Conservation (phyloP, 2,113 vertebrate species). For the Prinia subflava region DNA sequence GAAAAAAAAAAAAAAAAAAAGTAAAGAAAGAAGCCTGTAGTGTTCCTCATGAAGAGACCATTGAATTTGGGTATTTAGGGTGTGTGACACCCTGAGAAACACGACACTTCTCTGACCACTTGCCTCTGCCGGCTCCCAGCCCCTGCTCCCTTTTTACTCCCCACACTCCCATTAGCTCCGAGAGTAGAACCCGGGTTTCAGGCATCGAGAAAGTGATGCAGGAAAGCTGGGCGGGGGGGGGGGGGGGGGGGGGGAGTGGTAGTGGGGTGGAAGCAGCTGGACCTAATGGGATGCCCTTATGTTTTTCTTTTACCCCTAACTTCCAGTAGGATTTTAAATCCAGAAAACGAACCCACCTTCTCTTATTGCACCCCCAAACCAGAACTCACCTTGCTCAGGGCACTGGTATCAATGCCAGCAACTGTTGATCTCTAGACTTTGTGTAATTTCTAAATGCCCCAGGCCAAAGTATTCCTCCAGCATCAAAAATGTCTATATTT, state of each 20-base stretch:
- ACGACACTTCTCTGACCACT: not conserved
- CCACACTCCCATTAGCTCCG: not conserved
- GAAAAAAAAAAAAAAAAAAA: too few relatives aligned
- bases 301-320: not conserved
- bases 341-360: not conserved
- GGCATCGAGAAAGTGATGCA: not conserved
- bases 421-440: not conserved
- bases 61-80: not conserved
- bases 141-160: not conserved
- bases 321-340: not conserved
- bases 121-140: not conserved
- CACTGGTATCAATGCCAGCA: not conserved
- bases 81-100: not conserved
- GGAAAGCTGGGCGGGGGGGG: rapidly evolving
- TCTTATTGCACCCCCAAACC: not conserved
- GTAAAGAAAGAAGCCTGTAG: not conserved
- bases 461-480: not conserved
- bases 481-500: not conserved
- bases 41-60: not conserved
- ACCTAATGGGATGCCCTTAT: not conserved
- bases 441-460: rapidly evolving
- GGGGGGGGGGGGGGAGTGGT: rapidly evolving
- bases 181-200: not conserved
- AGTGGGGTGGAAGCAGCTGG: not conserved
- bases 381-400: not conserved